Evolutionary conservation across 35 echinoderm and acorn worm genomes (phyloP).

Genomic region (Apostichopus japonicus): DNA sequence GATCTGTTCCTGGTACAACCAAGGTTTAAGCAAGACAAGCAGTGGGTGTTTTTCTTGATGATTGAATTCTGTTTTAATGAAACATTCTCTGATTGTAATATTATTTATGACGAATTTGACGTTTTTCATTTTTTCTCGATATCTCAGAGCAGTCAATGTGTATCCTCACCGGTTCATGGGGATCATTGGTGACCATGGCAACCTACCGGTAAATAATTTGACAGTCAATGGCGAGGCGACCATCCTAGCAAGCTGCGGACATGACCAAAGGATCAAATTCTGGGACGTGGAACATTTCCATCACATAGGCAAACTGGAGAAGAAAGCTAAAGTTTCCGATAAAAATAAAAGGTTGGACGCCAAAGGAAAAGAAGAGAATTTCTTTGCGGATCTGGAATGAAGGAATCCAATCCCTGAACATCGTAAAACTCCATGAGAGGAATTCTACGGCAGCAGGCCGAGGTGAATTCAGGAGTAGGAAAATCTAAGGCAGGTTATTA

Average conservation of each 20-base stretch:
- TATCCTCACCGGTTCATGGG: constrained; percentile 90
- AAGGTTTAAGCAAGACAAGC: no score
- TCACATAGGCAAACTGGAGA: constrained; percentile 67
- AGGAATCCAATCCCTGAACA: neutral
- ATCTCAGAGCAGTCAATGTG: constrained; percentile 80
- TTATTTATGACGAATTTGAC: no score
- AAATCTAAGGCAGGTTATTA: no score
- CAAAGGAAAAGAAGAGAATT: constrained; percentile 79
- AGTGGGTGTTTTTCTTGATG: no score
- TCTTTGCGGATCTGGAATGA: constrained; percentile 81
- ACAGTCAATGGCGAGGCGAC: constrained; percentile 62
- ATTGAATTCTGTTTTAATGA: no score
- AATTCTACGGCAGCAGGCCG: no score
- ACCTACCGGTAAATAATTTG: constrained; percentile 75
- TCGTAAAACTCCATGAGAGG: no score
- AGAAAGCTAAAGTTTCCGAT: constrained; percentile 66
- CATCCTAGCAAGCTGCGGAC: constrained; percentile 71
- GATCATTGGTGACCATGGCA: constrained; percentile 86
- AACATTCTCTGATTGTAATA: no score
- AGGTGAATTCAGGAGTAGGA: no score
- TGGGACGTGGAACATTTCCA: constrained; percentile 84
- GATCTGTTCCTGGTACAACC: no score
- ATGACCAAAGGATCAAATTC: constrained; percentile 95
- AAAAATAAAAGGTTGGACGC: constrained; percentile 71
- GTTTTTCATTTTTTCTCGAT: neutral